Base-by-base conservation (phyloP, 2,888 invertebrate genomes). In the Phyllotreta striolata region DNA sequence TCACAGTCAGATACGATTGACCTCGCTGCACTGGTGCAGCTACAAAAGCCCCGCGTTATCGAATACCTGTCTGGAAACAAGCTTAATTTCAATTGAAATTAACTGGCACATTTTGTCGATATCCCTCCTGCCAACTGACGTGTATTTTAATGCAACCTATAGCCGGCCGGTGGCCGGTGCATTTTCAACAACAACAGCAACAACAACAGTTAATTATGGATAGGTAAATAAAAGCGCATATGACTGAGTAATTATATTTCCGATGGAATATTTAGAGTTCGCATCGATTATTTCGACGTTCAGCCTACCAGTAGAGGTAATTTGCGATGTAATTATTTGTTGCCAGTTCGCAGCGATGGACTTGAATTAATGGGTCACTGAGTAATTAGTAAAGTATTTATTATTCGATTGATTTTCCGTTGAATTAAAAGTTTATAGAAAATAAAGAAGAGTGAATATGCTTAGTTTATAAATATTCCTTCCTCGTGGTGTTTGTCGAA, bases 1-100 rank as follows among this genome's bases (percentile, higher is more conserved):
- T 40, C 54, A 54, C 14, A 40, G 14, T n/a, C 54, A 54, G 54
- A 54, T 54, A 54, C 39, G 54, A 54, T 54, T 54, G 54, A 54
- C 54, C 54, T 47, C 13, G 24, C 14, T 12, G 54, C 8, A 9
- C 34, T n/a, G 47, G n/a, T 10, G 39, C 10, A 54, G 54, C 37
- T 39, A 41, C n/a, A 37, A 14, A 37, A 38, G 54, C 40, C 24
- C 40, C 41, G 24, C 41, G 41, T 39, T 54, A 54, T 54, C 13
- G 54, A 54, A 54, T 54, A 54, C 54, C 54, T 54, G 54, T 54
- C 54, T 54, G 13, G 54, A 8, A 39, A 40, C 54, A 54, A 40
- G 54, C 54, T 54, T 54, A 54, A 54, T 54, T 54, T 54, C 54
- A 54, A 40, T 54, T 37, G 40, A 24, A 14, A 40, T 54, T 40